phyloP scores from a whole-genome alignment of 2,797 vertebrate genomes.

The Atherinosoma microstoma region DNA sequence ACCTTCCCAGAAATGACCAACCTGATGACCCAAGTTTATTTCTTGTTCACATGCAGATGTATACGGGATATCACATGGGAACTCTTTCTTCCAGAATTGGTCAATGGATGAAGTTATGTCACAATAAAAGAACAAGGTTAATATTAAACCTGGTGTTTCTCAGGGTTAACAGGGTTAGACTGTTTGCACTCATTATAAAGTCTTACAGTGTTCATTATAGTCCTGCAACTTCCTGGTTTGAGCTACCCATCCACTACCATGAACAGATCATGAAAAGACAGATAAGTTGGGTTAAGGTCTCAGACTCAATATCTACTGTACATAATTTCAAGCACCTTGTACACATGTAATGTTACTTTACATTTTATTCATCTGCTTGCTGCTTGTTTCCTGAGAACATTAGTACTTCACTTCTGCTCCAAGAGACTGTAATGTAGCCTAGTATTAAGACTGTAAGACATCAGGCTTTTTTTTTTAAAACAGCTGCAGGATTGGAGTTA shows the following conservation, averaged over 20 bases:
- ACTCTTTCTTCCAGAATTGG: background rate
- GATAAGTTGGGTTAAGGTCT: background rate
- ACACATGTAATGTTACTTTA: background rate
- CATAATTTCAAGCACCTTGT: background rate
- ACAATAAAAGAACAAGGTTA: background rate
- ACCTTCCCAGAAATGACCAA: background rate
- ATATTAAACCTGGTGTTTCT: background rate
- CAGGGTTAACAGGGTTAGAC: background rate
- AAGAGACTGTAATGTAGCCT: background rate
- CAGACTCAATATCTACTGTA: no score
- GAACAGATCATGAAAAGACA: background rate
- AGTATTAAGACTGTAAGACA: background rate
- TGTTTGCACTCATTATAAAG: background rate
- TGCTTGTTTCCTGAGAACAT: background rate
- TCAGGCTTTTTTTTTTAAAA: background rate
- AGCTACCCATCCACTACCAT: background rate
- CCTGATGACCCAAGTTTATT: background rate
- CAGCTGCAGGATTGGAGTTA: background rate
- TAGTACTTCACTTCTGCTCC: background rate
- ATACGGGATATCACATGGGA: background rate
- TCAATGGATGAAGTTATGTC: accelerated
- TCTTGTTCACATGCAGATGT: background rate
- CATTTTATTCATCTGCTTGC: background rate
- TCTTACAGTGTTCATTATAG: background rate
- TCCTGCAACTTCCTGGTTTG: background rate